Evolutionary conservation across 2,113 vertebrate genomes (phyloP), one percentile per base, ranked within the genome.

Genomic region (Poicephalus gulielmi): DNA sequence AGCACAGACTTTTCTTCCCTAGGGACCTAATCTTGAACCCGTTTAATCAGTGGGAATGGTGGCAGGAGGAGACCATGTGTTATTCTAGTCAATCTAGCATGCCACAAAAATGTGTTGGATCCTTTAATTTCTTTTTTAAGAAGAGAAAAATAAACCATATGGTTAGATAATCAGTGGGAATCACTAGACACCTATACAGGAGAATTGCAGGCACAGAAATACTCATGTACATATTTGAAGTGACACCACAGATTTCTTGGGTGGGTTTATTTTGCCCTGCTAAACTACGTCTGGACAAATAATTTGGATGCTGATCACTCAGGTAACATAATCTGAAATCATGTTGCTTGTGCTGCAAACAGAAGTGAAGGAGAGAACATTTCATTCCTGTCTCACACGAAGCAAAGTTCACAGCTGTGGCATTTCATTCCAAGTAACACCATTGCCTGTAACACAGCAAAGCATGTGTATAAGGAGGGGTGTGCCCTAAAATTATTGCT

Each of bases 91-190:
- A 66, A 46, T 14, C 19, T 90, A 83, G 86, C 47, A n/a, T 46
- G 25, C 69, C 43, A 71, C 75, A 90, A 74, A 67, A 92, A 83
- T 33, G 62, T 66, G 53, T 74, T 80, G 76, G 80, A 71, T 82
- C 17, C 41, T 75, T 78, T 53, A 59, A 17, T 31, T 49, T 46
- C 49, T 66, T 37, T 47, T 49, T 28, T 12, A 7, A 78, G 62
- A 53, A 57, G 31, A 77, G 22, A 23, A 77, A 83, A 92, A 85
- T 43, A 83, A 95, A 79, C 30, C 73, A 80, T 82, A 86, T 91
- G 88, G 91, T 94, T 92, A 94, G 64, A 41, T 80, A 86, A 96
- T 97, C 76, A 90, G 41, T 60, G 73, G 63, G 82, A 93, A 95
- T 94, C 67, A 83, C 69, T 77, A 87, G 78, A 75, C 90, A 94